Base-by-base conservation (phyloP, 1,140 invertebrate genomes). In the Hestina assimilis region DNA sequence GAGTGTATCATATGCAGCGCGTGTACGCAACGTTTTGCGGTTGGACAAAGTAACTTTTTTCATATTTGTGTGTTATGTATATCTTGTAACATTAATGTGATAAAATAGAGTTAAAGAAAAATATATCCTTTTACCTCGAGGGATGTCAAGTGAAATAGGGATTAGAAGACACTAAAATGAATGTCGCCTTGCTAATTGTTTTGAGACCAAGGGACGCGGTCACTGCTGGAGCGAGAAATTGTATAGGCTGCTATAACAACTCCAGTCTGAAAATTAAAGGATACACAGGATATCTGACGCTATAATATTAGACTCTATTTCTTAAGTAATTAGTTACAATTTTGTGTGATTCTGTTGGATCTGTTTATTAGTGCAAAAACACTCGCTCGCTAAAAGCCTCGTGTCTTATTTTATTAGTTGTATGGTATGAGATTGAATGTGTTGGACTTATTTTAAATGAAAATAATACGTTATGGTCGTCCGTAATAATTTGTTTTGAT, bases 181-280 rank as follows among this genome's bases (percentile, higher is more conserved):
- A 73, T 68, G 72, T 69, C 54, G 65, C 59, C 63, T 52, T 53
- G 69, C 72, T 83, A 83, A 83, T 83, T 83, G 80, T 72, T 53
- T 69, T 24, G 79, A 80, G 77, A 79, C 79, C 59, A 17, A 62
- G 80, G 78, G 77, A 83, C 72, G 61, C 70, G 63, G 59, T 58
- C 64, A 66, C 66, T 66, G 66, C 58, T 68, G 63, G 66, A 77
- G 69, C 75, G 70, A 56, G 65, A 77, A 81, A 81, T 83, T 81
- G 71, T 79, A 75, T 78, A 72, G 70, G 56, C 68, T 56, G 67
- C 54, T 64, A 75, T 74, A 76, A 74, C 60, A 54, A 60, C 57
- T 46, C 46, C 17, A 26, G 57, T 42, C 56, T 38, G 51, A 29
- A 66, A 63, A 66, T 68, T 65, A 66, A 65, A 51, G 58, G 60